These are phyloP conservation scores for Oxyura jamaicensis DNA, from an alignment of 2,113 vertebrate genomes.

Conservation along the genomic window DNA sequence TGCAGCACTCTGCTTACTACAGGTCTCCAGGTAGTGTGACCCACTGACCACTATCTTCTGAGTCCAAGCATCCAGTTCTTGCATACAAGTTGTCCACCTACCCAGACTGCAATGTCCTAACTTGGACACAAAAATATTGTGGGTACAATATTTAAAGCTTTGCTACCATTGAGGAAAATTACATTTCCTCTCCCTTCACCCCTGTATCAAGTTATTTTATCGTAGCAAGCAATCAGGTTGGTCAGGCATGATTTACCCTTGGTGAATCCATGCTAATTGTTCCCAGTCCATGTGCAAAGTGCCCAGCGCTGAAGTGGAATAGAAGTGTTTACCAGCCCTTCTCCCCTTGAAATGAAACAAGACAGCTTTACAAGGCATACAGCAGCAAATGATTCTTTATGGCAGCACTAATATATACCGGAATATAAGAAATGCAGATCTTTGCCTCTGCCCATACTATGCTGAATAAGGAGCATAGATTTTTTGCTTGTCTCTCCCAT, in stretches of 20 bases:
- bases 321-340: not conserved
- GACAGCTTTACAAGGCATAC: not conserved
- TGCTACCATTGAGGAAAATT: not conserved
- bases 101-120: not conserved
- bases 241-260: not conserved
- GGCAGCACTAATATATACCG: not conserved
- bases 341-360: not conserved
- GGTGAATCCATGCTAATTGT: not conserved
- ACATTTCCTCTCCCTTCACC: not conserved
- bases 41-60: not conserved
- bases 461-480: fast-evolving
- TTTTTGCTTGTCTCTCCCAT: not conserved
- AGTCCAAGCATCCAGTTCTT: not conserved
- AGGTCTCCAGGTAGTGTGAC: not conserved
- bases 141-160: not conserved
- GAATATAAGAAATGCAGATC: not conserved
- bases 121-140: not conserved
- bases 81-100: not conserved
- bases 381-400: not conserved
- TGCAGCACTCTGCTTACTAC: not conserved
- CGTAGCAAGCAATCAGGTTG: not conserved
- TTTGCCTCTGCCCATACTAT: not conserved
- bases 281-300: not conserved
- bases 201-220: not conserved
- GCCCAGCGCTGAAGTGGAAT: not conserved